These are phyloP conservation scores for Trematomus bernacchii DNA, from an alignment of 2,797 vertebrate species.

Conservation along the genomic window DNA sequence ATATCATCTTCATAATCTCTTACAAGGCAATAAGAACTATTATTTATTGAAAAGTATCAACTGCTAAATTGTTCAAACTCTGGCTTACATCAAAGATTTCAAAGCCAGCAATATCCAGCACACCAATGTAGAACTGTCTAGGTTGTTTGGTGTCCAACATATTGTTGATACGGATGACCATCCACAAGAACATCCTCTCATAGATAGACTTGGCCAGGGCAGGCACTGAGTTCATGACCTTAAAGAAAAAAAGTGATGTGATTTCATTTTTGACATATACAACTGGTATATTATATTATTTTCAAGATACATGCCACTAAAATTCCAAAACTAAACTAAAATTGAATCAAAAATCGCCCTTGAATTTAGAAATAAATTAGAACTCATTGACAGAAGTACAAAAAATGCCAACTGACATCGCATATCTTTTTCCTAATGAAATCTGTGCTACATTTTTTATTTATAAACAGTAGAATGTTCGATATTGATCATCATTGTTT, in stretches of 20 bases:
- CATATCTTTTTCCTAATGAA: background rate
- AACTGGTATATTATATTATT: no score
- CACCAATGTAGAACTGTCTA: constrained; percentile 92
- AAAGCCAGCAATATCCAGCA: constrained; percentile 94
- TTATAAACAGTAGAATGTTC: background rate
- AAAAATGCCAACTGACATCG: no score
- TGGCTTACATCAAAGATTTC: constrained; percentile 92
- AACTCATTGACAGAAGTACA: background rate
- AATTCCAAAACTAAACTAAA: no score
- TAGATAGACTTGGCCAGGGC: constrained; percentile 90
- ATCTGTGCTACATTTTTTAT: background rate
- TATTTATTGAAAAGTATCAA: background rate
- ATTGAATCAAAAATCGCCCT: background rate
- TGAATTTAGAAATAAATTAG: background rate
- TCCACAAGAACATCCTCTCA: constrained; percentile 95
- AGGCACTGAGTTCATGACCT: constrained; percentile 90
- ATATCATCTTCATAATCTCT: background rate
- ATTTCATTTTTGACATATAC: no score
- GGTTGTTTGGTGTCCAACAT: constrained; percentile 93
- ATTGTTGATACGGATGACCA: constrained; percentile 94
- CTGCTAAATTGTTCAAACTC: no score
- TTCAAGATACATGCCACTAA: background rate
- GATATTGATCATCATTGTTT: constrained; percentile 63
- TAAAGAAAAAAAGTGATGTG: constrained; percentile 11
- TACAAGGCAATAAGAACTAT: background rate